Percentiles rank a stretch among this genome's conserved stretches.
phyloP scores from a whole-genome alignment of 2,797 vertebrate species.

The Enteromius trimaculatus region DNA sequence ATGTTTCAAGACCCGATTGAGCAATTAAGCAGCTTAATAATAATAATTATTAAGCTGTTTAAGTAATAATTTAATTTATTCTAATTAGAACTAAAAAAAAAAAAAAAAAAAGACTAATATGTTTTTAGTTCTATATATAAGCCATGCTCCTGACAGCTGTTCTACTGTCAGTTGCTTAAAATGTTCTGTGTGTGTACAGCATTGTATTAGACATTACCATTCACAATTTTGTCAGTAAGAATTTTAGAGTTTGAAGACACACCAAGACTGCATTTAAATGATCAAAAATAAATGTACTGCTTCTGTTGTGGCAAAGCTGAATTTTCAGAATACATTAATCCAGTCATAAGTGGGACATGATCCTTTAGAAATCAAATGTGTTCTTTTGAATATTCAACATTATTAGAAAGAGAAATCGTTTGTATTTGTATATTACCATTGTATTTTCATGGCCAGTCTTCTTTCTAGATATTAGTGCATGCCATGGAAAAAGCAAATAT shows the following conservation, averaged over 20 bases:
- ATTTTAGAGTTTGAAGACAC: background rate
- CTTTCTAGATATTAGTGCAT: background rate
- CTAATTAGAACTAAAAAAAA: too few relatives aligned
- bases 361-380: background rate
- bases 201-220: background rate
- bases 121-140: background rate
- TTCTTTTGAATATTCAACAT: background rate
- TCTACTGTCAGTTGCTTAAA: too few relatives aligned
- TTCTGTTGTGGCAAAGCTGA: background rate
- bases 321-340: background rate
- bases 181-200: background rate
- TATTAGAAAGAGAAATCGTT: background rate
- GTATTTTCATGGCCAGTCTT: background rate
- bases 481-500: background rate
- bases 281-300: background rate
- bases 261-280: background rate
- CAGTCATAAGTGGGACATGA: background rate
- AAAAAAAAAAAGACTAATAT: background rate
- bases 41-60: too few relatives aligned
- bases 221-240: too few relatives aligned
- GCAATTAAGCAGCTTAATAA: background rate
- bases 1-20: background rate
- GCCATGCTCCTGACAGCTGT: background rate
- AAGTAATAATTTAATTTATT: too few relatives aligned
- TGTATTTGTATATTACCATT: background rate